Percentiles rank a stretch among this genome's conserved stretches.
These are phyloP conservation scores for Syritta pipiens DNA, from an alignment of 2,888 invertebrate species.

Conservation along the genomic window DNA sequence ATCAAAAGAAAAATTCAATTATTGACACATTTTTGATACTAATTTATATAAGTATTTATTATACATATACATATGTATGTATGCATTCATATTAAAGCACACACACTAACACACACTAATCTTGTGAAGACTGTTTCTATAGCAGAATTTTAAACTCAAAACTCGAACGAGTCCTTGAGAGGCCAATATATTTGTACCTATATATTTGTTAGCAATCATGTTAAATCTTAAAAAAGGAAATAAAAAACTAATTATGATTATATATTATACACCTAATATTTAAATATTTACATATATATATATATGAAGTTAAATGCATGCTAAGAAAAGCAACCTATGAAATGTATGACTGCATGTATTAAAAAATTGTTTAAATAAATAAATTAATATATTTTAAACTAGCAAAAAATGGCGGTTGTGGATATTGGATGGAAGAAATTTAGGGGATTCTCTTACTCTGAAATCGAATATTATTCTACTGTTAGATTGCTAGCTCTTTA, in stretches of 20 bases:
- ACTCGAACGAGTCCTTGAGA: slow-evolving; percentile 14
- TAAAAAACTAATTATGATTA: background rate
- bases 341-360: slow-evolving; percentile 18
- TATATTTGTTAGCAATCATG: slow-evolving; percentile 31
- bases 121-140: slow-evolving; percentile 57
- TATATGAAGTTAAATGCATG: slow-evolving; percentile 19
- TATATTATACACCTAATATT: background rate
- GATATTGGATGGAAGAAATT: too few species aligned
- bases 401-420: too few species aligned
- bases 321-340: slow-evolving; percentile 14
- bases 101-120: slow-evolving; percentile 1
- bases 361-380: slow-evolving; percentile 40
- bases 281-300: slow-evolving; percentile 1
- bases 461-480: too few species aligned
- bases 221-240: slow-evolving; percentile 19
- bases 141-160: slow-evolving; percentile 32
- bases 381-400: slow-evolving; percentile 57
- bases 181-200: slow-evolving; percentile 62
- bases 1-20: slow-evolving; percentile 49
- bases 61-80: slow-evolving; percentile 3
- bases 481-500: too few species aligned
- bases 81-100: slow-evolving; percentile 16
- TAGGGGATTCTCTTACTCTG: too few species aligned
- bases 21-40: slow-evolving; percentile 55
- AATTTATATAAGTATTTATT: slow-evolving; percentile 38